A percentile compares a stretch with the other conserved stretches of the same genome.
Evolutionary conservation across 1,140 invertebrate species (phyloP).

Genomic region (Venturia canescens): DNA sequence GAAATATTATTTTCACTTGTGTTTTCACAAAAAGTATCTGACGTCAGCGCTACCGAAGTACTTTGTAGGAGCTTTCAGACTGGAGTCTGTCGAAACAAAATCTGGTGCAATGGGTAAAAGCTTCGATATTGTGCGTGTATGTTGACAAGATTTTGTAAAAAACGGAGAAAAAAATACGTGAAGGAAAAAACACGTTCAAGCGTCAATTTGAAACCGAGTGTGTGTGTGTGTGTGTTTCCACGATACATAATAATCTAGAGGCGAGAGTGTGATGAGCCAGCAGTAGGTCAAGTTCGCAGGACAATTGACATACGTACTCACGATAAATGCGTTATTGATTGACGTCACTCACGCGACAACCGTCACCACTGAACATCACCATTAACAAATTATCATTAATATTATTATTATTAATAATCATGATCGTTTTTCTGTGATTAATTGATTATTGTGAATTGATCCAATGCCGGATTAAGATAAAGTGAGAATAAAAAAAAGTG

Average conservation of each 20-base stretch:
- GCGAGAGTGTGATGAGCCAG: slow-evolving; percentile 2
- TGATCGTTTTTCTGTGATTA: background rate
- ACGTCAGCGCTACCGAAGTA: too few relatives aligned
- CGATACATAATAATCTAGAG: background rate
- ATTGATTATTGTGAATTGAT: slow-evolving; percentile 32
- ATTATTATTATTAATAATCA: slow-evolving; percentile 12
- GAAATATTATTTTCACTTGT: too few relatives aligned
- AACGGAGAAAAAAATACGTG: background rate
- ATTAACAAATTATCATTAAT: slow-evolving; percentile 8
- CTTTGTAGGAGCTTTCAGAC: too few relatives aligned
- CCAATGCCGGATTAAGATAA: slow-evolving; percentile 35
- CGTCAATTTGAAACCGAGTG: background rate
- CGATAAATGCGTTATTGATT: slow-evolving; percentile 25
- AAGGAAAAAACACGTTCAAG: background rate
- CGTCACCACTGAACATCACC: slow-evolving; percentile 15
- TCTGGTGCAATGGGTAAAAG: too few relatives aligned
- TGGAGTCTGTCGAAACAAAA: too few relatives aligned
- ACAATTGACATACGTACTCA: slow-evolving; percentile 10
- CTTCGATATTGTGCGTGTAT: background rate
- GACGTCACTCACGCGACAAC: slow-evolving; percentile 23
- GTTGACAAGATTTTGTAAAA: background rate
- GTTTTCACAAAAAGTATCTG: too few relatives aligned
- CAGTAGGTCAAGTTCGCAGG: slow-evolving; percentile 23
- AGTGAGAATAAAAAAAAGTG: slow-evolving; percentile 30
- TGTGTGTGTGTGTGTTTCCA: background rate